phyloP scores from a whole-genome alignment of 1,140 invertebrate genomes.

The Mactra quadrangularis region DNA sequence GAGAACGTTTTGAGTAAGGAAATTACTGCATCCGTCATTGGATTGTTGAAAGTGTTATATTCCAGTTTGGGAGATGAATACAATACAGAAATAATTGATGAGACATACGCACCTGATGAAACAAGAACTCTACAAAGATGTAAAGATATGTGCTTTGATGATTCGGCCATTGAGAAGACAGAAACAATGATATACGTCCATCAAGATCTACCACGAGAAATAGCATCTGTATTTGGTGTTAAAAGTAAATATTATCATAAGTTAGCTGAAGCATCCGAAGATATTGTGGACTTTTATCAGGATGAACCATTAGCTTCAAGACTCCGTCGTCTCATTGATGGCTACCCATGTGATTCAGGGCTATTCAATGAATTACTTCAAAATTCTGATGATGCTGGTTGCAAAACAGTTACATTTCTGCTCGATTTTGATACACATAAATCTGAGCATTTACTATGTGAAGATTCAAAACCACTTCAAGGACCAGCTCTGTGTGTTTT shows the following conservation, averaged over 20 bases:
- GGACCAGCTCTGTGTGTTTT: conserved; percentile 47
- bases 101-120: conserved; percentile 11
- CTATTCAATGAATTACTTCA: conserved; percentile 54
- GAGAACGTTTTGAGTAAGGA: neutral
- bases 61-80: neutral
- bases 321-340: conserved; percentile 6
- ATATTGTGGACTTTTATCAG: conserved; percentile 50
- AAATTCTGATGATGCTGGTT: conserved; percentile 50
- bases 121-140: neutral
- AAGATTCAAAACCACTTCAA: conserved; percentile 7
- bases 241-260: neutral
- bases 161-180: conserved; percentile 13
- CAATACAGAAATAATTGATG: neutral
- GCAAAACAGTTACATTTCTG: conserved; percentile 18
- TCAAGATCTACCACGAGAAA: neutral
- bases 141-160: conserved; percentile 23
- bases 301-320: conserved; percentile 23
- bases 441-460: neutral
- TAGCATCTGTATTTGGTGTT: neutral
- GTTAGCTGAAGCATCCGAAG: conserved; percentile 2
- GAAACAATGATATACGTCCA: conserved; percentile 36
- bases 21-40: neutral
- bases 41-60: neutral
- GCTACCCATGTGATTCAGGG: conserved; percentile 4
- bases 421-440: neutral